Base-by-base conservation (phyloP, 2,113 vertebrate species). In the Elephas maximus region DNA sequence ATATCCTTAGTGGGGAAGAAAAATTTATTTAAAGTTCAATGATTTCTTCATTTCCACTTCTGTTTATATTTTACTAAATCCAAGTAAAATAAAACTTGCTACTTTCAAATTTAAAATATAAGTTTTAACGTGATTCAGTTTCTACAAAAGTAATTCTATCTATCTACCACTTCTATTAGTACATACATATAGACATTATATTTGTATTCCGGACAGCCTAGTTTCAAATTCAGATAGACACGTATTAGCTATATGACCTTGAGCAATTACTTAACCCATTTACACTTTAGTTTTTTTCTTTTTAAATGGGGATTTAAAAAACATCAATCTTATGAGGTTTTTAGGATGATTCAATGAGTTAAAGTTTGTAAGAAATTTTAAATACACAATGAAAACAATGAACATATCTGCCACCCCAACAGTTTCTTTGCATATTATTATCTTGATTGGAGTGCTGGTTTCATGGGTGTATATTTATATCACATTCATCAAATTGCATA, bases 21-120 rank as follows among this genome's bases (percentile, higher is more conserved):
- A 95, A 93, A 88, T 89, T 57, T 98, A 45, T 69, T 95, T 97
- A 51, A 97, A 88, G 5, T 93, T 97, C 88, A 98, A 14, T 26
- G 33, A 94, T 90, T 85, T 41, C 21, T 96, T 97, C 76, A 79
- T 17, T 24, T 90, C 84, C 69, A 76, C 15, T 37, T 85, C 62
- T 79, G 71, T 95, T 79, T 97, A 18, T 92, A 83, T 48, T 74
- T 93, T 90, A 84, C 90, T 85, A 95, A 88, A 85, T 80, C 44
- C 8, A 88, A 91, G 51, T 88, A 94, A 95, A 97, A 92, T 85
- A 91, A 96, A 95, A 90, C 63, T 20, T 62, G 23, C 21, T 44
- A 81, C 20, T 92, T 94, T 85, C 53, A 87, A 87, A 92, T 90
- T 90, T 90, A 84, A 95, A 88, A 91, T 87, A n/a, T 62, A 79